phyloP scores from a whole-genome alignment of 2,888 invertebrate species.

The Eupithecia subfuscata region DNA sequence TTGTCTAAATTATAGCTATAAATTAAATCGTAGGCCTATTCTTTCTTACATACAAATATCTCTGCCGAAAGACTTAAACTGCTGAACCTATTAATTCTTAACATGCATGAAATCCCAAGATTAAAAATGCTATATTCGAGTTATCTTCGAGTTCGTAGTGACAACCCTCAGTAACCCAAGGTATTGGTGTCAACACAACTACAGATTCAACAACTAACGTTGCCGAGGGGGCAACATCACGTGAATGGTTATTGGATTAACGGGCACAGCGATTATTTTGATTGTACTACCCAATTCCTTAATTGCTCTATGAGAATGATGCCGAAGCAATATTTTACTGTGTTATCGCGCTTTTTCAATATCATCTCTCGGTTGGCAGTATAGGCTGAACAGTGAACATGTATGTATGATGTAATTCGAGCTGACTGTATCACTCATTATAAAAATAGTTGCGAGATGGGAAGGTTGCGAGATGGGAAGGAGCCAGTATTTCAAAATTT shows the following conservation, averaged over 20 bases:
- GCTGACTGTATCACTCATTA: no score
- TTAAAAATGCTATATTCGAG: neutral
- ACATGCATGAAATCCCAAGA: neutral
- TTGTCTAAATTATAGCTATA: no score
- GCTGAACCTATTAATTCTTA: no score
- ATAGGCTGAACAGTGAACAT: no score
- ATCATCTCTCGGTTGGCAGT: no score
- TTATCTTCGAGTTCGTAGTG: slow-evolving; percentile 41
- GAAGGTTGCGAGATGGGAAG: no score
- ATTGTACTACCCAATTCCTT: slow-evolving; percentile 39
- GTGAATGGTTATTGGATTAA: slow-evolving; percentile 73
- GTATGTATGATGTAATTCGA: no score
- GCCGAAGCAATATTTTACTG: neutral
- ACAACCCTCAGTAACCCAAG: slow-evolving; percentile 49
- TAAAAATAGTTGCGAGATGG: slow-evolving; percentile 33
- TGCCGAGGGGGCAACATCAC: slow-evolving; percentile 56
- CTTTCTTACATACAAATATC: neutral
- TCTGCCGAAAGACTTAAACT: no score
- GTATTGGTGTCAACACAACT: slow-evolving; percentile 62
- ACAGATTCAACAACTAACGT: slow-evolving; percentile 42
- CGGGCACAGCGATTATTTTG: slow-evolving; percentile 59
- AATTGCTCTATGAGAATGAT: slow-evolving; percentile 30
- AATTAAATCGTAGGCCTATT: no score
- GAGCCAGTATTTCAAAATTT: neutral
- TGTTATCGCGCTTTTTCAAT: no score